Percentiles rank a stretch among this genome's conserved stretches.
phyloP scores from a whole-genome alignment of 2,797 vertebrate species.

The Dipus sagitta region DNA sequence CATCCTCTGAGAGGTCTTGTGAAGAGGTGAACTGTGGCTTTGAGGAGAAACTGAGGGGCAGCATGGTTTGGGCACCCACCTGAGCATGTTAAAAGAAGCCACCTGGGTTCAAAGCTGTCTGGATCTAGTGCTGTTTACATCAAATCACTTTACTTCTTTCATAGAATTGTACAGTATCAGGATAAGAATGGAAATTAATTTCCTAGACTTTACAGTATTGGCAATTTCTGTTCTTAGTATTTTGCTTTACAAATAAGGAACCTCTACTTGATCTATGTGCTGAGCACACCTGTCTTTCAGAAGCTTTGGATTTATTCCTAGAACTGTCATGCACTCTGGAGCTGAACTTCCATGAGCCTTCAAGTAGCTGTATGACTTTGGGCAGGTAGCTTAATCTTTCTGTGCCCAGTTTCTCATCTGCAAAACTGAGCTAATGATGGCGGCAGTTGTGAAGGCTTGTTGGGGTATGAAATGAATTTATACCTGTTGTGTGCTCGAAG shows the following conservation, averaged over 20 bases:
- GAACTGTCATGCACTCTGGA: neutral
- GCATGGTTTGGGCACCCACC: neutral
- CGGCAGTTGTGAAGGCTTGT: neutral
- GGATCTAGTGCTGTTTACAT: neutral
- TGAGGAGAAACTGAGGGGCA: neutral
- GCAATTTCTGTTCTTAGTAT: neutral
- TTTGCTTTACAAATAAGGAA: slow-evolving; percentile 15
- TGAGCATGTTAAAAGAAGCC: neutral
- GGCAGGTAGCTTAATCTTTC: neutral
- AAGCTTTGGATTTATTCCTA: slow-evolving; percentile 42
- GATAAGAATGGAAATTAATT: neutral
- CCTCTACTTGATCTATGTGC: neutral
- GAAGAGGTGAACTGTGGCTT: neutral
- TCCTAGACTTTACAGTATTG: neutral
- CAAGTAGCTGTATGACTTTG: neutral
- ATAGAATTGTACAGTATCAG: neutral
- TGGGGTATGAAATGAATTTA: neutral
- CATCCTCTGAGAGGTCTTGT: neutral
- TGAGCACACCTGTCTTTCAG: neutral
- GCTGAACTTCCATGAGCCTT: neutral
- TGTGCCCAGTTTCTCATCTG: neutral
- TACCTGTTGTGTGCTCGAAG: neutral
- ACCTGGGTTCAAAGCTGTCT: neutral
- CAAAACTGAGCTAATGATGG: neutral
- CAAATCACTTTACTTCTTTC: neutral